Base-by-base conservation (phyloP, 2,888 invertebrate genomes). In the Odontocerum albicorne region DNA sequence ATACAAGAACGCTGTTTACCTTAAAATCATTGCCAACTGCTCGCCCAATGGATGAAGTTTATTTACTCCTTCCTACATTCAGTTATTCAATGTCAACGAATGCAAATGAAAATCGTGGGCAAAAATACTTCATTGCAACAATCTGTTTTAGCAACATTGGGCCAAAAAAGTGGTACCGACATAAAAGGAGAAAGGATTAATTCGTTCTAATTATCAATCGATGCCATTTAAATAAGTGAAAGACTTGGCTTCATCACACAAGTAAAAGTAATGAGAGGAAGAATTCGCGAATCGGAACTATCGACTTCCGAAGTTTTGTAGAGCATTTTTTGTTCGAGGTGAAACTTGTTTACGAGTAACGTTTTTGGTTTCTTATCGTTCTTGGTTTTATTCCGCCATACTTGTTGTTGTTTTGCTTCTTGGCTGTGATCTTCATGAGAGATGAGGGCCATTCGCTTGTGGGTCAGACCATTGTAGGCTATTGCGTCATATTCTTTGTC, bases 321-420 rank as follows among this genome's bases (percentile, higher is more conserved):
- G 58, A 55, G 27, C 58, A 58, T 50, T 58, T 58, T 58, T 58
- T 58, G 58, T 45, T 44, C 55, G 58, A 58, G 58, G 58, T 58
- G 58, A 58, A 58, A 58, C 58, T 58, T 58, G 58, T 58, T 58
- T 58, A 47, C 54, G 45, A 13, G 36, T 47, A 39, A 17, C 27
- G 13, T 47, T 36, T 47, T 47, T 36, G 21, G 16, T 10, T 47
- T 47, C 45, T 45, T 33, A 45, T 45, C 12, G 32, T 19, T 44
- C 44, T 35, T 20, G 36, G 10, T 7, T 27, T 10, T 4, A 27
- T 22, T 47, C 36, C 22, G 47, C 43, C 47, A 47, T 4, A 4
- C n/a, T n/a, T n/a, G n/a, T 33, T 45, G 45, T 45, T 33, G 33
- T 47, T 21, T 47, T 21, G 35, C 15, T 47, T 46, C 46, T 21